Evolutionary conservation across 2,797 vertebrate genomes (phyloP).

Genomic region (Euthynnus affinis): DNA sequence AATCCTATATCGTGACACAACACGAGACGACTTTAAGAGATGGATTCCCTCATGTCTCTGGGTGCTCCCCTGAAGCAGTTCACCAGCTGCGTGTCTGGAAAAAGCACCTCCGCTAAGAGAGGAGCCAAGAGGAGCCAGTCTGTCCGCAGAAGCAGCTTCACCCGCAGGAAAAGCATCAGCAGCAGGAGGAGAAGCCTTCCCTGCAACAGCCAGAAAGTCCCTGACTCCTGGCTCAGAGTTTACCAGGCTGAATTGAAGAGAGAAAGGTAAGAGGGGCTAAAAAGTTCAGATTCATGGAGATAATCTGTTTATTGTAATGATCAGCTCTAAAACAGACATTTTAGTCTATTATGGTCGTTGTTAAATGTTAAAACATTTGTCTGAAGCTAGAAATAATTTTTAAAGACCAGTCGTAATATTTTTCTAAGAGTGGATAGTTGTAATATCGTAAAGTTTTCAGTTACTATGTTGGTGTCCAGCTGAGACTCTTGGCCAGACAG

Average conservation of each 20-base stretch:
- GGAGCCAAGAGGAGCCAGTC: constrained; percentile 64
- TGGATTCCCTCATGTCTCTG: constrained; percentile 84
- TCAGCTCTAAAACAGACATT: not conserved
- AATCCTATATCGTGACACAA: not conserved
- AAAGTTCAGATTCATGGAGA: not conserved
- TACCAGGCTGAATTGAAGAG: constrained; percentile 85
- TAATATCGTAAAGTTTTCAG: not conserved
- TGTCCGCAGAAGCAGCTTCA: constrained; percentile 80
- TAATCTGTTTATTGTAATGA: not conserved
- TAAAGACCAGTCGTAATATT: not conserved
- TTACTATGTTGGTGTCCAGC: constrained; percentile 4
- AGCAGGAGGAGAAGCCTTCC: constrained; percentile 80
- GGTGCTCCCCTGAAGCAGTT: constrained; percentile 83
- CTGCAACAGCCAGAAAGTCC: constrained; percentile 78
- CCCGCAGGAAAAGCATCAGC: constrained; percentile 72
- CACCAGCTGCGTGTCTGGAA: constrained; percentile 76
- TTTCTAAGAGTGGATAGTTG: not conserved
- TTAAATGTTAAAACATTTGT: too few relatives aligned
- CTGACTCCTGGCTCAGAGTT: constrained; percentile 83
- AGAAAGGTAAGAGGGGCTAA: constrained; percentile 75
- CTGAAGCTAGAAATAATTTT: not conserved
- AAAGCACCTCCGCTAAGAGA: constrained; percentile 51
- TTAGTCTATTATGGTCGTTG: not conserved
- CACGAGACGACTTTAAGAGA: constrained; percentile 23
- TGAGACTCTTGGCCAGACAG: constrained; percentile 39